Base-by-base conservation (phyloP, 2,888 invertebrate genomes). In the Andricus curvator region DNA sequence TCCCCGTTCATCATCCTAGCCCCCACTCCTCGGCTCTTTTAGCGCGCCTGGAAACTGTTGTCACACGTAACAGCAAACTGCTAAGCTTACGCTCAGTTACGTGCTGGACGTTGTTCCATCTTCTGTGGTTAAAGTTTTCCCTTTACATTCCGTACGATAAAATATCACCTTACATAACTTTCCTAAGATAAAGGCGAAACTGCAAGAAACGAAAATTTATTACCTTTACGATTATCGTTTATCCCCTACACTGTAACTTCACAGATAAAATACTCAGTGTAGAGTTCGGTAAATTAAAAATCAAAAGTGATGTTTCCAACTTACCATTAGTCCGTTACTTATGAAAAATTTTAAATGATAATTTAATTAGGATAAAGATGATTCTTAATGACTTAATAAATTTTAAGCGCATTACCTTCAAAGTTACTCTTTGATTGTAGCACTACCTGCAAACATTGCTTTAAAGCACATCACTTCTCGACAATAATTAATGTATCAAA, bases 11-110 rank as follows among this genome's bases (percentile, higher is more conserved):
- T 78, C 76, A 79, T 79, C 51, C 60, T 79, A 81, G 74, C 78
- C 66, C 79, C 80, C 82, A 82, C 85, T 84, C 82, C 84, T 83
- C 82, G 81, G 78, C 81, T 83, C 80, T 22, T 82, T 29, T 13
- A 44, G 74, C 33, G 56, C 33, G 74, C 56, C 74, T 84, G 83
- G 82, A 87, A 88, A 88, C 84, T 86, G 86, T 82, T 85, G 82
- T 82, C 81, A 83, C 82, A 80, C 80, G 78, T 84, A 86, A 87
- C 85, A 84, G 81, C 78, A 80, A 87, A 86, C 83, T 85, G 83
- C 83, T 82, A 83, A 87, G 85, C 85, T 86, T 83, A 78, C 81
- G 81, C 82, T 70, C 81, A 81, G 82, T 82, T 81, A 78, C 78
- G 81, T 5, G 17, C 48, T 82, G 84, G 80, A 77, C 80, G 70